Base-by-base conservation (phyloP, 2,888 invertebrate genomes). In the Drosophila suboccidentalis region DNA sequence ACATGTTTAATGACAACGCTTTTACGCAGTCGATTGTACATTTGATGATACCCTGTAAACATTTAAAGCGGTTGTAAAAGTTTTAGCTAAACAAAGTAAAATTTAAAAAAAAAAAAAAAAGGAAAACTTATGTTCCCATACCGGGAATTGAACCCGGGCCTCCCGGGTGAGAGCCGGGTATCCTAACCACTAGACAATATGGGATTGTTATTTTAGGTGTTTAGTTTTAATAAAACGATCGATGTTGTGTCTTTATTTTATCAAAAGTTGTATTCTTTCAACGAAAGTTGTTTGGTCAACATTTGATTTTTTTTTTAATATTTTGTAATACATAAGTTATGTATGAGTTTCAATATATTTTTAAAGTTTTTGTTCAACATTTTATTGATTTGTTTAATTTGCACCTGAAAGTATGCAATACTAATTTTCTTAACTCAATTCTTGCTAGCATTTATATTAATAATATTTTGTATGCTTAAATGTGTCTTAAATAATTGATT, bases 1-100 rank as follows among this genome's bases (percentile, higher is more conserved):
- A 66, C 55, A 44, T 59, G 69, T 43, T 32, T 34, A 50, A 58
- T 44, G 70, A 78, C 71, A 61, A 62, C 66, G 80, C 68, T 65
- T 75, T 72, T 64, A 73, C 50, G 65, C 67, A 51, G 57, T 57
- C 53, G 60, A 55, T 75, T 71, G 47, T 59, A 38, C 50, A 26
- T 19, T 17, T n/a, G 22, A 53, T n/a, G 22, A 53, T 63, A 57
- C 62, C 55, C 60, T 44, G 17, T 13, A 3, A 17, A 41, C 8
- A 11, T 6, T 4, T 0, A 10, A 1, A 5, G 4, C 13, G 32
- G 29, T 0, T 22, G 1, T 22, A 43, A 6, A 5, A 13, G 2
- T 19, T 43, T 5, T 19, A 13, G 19, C 1, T 10, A 1, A 41
- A 17, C 17, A 10, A 41, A 15, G 4, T 17, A 4, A 4, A 10